A percentile compares a stretch with the other conserved stretches of the same genome.
phyloP scores from a whole-genome alignment of 2,113 vertebrate species.

The Galemys pyrenaicus region DNA sequence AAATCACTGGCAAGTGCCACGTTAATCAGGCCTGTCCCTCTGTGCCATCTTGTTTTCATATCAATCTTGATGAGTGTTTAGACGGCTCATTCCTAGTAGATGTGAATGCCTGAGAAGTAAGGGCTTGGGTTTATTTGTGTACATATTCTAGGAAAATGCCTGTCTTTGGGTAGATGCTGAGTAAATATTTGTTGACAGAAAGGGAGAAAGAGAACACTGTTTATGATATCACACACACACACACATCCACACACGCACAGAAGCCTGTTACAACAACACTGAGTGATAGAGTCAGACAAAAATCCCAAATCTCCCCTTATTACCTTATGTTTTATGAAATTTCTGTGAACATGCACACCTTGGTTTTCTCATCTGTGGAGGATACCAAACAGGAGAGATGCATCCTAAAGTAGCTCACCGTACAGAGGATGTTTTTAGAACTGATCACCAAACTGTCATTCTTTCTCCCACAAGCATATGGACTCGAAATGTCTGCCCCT shows the following conservation, averaged over 20 bases:
- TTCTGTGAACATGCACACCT: neutral
- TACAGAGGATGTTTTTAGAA: neutral
- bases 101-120: neutral
- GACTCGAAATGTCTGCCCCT: neutral
- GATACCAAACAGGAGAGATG: neutral
- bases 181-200: constrained; percentile 9
- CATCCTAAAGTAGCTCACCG: neutral
- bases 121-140: neutral
- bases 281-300: neutral
- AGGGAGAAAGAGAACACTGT: neutral
- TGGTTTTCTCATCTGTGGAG: neutral
- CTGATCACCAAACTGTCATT: neutral
- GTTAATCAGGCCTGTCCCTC: neutral
- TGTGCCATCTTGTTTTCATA: neutral
- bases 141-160: neutral
- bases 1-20: neutral
- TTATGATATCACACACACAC: neutral
- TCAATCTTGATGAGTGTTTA: neutral
- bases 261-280: neutral
- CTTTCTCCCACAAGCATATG: neutral
- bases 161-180: neutral
- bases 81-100: neutral
- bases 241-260: neutral
- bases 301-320: neutral
- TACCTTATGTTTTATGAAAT: neutral